phyloP scores from a whole-genome alignment of 2,113 vertebrate species.

The Gadus chalcogrammus region DNA sequence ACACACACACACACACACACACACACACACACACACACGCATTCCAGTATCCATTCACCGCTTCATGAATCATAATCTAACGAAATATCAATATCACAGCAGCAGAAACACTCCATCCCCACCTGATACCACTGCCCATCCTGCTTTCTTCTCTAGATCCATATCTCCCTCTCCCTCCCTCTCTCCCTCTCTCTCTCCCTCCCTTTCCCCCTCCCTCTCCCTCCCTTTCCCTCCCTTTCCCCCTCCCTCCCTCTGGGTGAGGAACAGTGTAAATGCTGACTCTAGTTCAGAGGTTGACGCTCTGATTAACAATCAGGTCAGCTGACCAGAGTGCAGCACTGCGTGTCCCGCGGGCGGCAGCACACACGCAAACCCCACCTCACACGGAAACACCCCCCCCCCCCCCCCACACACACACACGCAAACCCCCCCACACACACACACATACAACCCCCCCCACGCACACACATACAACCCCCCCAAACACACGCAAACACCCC shows the following conservation, averaged over 20 bases:
- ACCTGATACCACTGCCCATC: background rate
- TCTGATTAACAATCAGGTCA: slow-evolving; percentile 57
- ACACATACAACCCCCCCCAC: too few relatives aligned
- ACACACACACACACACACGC: slow-evolving; percentile 1
- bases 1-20: too few relatives aligned
- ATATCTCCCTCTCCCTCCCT: background rate
- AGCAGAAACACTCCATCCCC: too few relatives aligned
- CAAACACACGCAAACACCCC: too few relatives aligned
- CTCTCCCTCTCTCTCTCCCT: too few relatives aligned
- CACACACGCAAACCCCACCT: background rate
- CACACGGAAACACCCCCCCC: slow-evolving; percentile 14
- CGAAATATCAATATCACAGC: too few relatives aligned
- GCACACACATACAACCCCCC: too few relatives aligned
- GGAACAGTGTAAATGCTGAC: slow-evolving; percentile 25
- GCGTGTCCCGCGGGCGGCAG: background rate
- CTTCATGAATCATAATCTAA: background rate
- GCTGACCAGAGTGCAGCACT: slow-evolving; percentile 7
- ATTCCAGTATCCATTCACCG: background rate
- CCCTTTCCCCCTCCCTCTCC: too few relatives aligned
- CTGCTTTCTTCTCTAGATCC: slow-evolving; percentile 7
- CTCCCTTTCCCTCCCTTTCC: background rate
- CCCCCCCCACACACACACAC: too few relatives aligned
- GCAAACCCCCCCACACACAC: too few relatives aligned
- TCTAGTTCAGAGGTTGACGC: slow-evolving; percentile 41
- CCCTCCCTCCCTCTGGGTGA: background rate